phyloP scores from a whole-genome alignment of 2,113 vertebrate genomes.

The Chinchilla lanigera region DNA sequence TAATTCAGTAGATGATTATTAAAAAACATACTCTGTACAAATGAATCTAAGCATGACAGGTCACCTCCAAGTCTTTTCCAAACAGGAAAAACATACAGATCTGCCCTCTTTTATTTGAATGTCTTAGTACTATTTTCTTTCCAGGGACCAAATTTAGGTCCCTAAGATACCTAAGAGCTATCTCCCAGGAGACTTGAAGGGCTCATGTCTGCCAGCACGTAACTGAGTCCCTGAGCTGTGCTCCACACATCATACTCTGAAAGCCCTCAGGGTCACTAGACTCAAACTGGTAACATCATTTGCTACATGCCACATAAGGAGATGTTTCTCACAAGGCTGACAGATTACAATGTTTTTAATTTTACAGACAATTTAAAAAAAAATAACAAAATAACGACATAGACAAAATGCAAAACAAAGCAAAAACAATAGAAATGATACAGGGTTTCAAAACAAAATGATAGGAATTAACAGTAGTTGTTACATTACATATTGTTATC shows the following conservation, averaged over 20 bases:
- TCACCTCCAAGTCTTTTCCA: neutral
- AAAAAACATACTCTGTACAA: neutral
- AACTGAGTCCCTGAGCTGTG: neutral
- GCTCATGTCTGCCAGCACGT: neutral
- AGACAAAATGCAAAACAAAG: too few species aligned
- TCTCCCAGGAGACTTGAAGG: neutral
- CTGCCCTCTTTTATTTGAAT: neutral
- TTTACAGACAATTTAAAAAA: neutral
- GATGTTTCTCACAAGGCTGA: neutral
- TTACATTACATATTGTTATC: too few species aligned
- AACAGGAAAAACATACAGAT: neutral
- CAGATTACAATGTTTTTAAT: neutral
- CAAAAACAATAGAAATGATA: too few species aligned
- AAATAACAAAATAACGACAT: too few species aligned
- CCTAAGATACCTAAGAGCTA: neutral
- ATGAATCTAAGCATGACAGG: neutral
- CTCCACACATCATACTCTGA: neutral
- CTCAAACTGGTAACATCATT: neutral
- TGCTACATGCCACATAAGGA: neutral
- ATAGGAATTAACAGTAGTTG: too few species aligned
- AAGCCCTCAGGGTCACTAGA: neutral
- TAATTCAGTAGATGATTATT: neutral
- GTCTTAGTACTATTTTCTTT: neutral
- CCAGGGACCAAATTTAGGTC: neutral
- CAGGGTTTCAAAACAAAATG: too few species aligned